Conservation (phyloP, 1,140 invertebrate species). For the Zaprionus africanus region DNA sequence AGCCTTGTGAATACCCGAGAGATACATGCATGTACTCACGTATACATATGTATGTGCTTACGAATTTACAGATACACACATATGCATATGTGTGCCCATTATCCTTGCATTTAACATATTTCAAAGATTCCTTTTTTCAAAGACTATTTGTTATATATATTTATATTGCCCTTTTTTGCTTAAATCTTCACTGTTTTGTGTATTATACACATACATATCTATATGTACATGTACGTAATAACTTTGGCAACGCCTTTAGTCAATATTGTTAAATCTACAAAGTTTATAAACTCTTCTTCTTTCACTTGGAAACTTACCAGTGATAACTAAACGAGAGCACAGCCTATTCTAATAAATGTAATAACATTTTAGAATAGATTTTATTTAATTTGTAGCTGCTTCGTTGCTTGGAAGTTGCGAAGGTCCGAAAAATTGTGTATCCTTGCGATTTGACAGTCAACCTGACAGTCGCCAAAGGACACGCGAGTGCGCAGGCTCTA, state of each 20-base stretch:
- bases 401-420: constrained; percentile 59
- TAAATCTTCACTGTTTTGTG: not conserved
- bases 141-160: not conserved
- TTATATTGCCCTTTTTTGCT: not conserved
- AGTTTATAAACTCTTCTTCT: not conserved
- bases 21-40: constrained; percentile 16
- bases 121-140: not conserved
- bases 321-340: not conserved
- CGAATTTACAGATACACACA: not conserved
- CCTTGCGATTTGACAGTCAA: constrained; percentile 65
- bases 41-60: not conserved
- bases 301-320: constrained; percentile 46
- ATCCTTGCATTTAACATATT: not conserved
- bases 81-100: not conserved
- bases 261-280: not conserved
- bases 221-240: not conserved
- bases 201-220: not conserved
- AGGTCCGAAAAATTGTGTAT: constrained; percentile 81
- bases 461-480: constrained; percentile 51
- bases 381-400: constrained; percentile 19
- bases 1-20: not conserved
- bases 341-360: constrained; percentile 40
- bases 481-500: constrained; percentile 57
- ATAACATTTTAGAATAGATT: constrained; percentile 46
- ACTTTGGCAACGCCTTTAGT: not conserved